Percentiles rank a stretch among this genome's conserved stretches.
Evolutionary conservation across 2,797 vertebrate species (phyloP).

Genomic region (Microcaecilia unicolor): DNA sequence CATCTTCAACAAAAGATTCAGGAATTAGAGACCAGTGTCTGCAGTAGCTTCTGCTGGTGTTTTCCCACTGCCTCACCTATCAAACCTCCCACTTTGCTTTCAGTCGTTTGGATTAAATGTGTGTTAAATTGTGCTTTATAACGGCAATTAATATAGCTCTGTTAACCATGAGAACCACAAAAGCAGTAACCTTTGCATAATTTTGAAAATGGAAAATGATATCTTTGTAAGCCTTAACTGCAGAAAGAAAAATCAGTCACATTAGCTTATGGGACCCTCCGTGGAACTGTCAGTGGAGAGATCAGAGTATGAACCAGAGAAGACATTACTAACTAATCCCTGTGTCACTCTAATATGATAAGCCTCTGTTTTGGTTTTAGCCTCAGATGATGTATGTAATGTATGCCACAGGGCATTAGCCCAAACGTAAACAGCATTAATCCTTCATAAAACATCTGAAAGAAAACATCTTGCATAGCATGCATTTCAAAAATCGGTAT

Average conservation of each 20-base stretch:
- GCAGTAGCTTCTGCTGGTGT: neutral
- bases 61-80: neutral
- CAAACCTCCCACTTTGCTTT: neutral
- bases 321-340: neutral
- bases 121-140: constrained; percentile 1
- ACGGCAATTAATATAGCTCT: constrained; percentile 3
- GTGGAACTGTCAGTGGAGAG: neutral
- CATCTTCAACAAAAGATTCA: neutral
- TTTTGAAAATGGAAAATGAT: neutral
- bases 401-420: constrained; percentile 1
- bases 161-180: neutral
- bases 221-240: neutral
- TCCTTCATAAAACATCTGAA: neutral
- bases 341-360: neutral
- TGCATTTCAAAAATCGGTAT: too few species aligned
- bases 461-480: too few species aligned
- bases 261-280: neutral
- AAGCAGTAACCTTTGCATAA: neutral
- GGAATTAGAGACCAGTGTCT: constrained; percentile 1
- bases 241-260: too few species aligned
- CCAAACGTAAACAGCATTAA: neutral
- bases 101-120: neutral
- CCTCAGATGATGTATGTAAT: neutral
- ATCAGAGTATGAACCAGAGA: neutral
- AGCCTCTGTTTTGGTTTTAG: constrained; percentile 14